phyloP scores from a whole-genome alignment of 37 sponge, comb jelly and placozoan genomes.

The Diacarnus erythraeanus region DNA sequence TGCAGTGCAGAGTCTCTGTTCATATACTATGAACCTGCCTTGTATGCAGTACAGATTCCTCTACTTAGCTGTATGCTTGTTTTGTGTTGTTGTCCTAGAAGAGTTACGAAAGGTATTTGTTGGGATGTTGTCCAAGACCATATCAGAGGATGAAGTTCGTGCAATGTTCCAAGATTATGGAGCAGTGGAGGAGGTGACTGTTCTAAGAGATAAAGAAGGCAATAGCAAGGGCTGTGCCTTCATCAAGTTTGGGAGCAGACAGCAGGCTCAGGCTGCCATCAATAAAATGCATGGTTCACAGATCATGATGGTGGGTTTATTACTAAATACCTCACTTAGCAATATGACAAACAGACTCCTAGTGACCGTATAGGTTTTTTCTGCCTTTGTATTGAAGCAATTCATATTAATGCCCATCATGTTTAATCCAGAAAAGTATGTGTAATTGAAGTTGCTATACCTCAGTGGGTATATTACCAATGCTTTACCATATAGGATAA shows the following conservation, averaged over 20 bases:
- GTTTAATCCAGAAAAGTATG: too few relatives aligned
- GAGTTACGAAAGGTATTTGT: conserved; percentile 97
- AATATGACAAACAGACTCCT: too few relatives aligned
- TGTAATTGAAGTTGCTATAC: too few relatives aligned
- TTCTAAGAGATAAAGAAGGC: conserved; percentile 80
- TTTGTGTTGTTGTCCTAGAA: conserved; percentile 43
- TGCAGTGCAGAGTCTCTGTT: too few relatives aligned
- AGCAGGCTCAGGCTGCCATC: conserved; percentile 90
- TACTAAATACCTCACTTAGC: too few relatives aligned
- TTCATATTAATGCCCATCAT: too few relatives aligned
- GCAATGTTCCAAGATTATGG: conserved; percentile 90
- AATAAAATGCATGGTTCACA: conserved; percentile 88
- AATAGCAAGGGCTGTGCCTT: conserved; percentile 95
- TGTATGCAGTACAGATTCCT: too few relatives aligned
- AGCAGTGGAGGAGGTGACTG: conserved; percentile 88
- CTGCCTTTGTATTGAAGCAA: too few relatives aligned
- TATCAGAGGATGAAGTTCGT: conserved; percentile 75
- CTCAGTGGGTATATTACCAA: too few relatives aligned
- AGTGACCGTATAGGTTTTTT: too few relatives aligned
- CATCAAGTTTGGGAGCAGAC: conserved; percentile 80
- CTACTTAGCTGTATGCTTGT: not conserved
- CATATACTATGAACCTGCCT: not conserved
- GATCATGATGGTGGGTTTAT: conserved; percentile 85
- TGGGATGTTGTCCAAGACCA: conserved; percentile 94
- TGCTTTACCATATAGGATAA: too few relatives aligned